These are phyloP conservation scores for Anarrhichthys ocellatus DNA, from an alignment of 2,113 vertebrate genomes.

Conservation along the genomic window DNA sequence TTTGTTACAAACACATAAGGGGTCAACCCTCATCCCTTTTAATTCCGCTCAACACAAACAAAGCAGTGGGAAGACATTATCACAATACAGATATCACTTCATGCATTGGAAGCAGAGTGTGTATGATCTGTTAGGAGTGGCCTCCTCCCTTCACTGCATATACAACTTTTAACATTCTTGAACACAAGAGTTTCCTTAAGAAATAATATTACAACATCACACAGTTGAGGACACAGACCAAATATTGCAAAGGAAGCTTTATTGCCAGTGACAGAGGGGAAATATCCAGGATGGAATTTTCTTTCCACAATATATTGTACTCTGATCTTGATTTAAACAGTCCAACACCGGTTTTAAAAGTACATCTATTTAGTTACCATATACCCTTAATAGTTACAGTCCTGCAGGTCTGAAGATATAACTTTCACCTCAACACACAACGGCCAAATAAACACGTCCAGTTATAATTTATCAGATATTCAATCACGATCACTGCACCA, in stretches of 20 bases:
- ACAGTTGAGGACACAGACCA: slow-evolving; percentile 51
- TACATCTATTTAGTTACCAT: slow-evolving; percentile 39
- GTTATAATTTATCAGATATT: slow-evolving; percentile 26
- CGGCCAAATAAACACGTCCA: slow-evolving; percentile 43
- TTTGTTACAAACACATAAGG: too few relatives aligned
- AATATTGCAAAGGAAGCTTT: slow-evolving; percentile 85
- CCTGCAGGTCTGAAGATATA: slow-evolving; percentile 48
- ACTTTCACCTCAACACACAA: slow-evolving; percentile 49
- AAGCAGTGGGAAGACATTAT: slow-evolving; percentile 26
- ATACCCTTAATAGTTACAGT: slow-evolving; percentile 46
- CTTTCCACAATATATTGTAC: slow-evolving; percentile 63
- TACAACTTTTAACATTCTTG: not conserved
- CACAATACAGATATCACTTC: slow-evolving; percentile 26
- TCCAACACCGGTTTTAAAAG: slow-evolving; percentile 58
- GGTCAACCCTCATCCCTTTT: too few relatives aligned
- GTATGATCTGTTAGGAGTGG: not conserved
- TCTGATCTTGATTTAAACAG: slow-evolving; percentile 68
- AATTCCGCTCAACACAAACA: slow-evolving; percentile 8
- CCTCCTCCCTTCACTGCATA: not conserved
- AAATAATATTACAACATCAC: slow-evolving; percentile 19
- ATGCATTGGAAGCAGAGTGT: slow-evolving; percentile 56
- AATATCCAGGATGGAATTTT: slow-evolving; percentile 65
- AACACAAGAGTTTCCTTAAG: not conserved
- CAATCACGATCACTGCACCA: slow-evolving; percentile 42
- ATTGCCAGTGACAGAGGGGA: slow-evolving; percentile 83